A percentile compares a stretch with the other conserved stretches of the same genome.
These are phyloP conservation scores for Prosapia bicincta DNA, from an alignment of 2,888 invertebrate genomes.

Conservation along the genomic window DNA sequence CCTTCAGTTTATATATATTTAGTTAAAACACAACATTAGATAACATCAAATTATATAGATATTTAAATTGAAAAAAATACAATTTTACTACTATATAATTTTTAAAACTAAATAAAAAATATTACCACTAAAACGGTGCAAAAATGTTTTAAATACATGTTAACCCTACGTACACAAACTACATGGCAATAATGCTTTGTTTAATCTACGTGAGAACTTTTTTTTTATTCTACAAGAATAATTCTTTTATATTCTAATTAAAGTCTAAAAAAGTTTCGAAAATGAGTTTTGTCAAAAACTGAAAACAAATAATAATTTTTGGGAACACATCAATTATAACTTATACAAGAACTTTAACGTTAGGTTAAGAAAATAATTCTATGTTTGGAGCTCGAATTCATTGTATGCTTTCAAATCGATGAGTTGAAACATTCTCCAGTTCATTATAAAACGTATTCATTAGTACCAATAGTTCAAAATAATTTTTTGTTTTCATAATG, in stretches of 20 bases:
- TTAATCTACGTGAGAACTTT: too few relatives aligned
- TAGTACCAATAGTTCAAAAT: background rate
- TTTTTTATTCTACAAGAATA: background rate
- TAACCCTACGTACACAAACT: background rate
- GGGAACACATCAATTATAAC: background rate
- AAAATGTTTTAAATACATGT: background rate
- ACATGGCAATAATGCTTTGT: background rate
- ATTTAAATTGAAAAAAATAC: background rate
- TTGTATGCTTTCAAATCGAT: background rate
- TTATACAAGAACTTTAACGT: background rate
- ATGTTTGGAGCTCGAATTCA: background rate
- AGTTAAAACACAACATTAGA: background rate
- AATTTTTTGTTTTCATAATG: conserved; percentile 11
- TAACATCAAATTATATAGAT: background rate
- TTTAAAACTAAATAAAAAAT: background rate
- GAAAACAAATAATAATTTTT: background rate
- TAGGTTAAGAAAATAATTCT: background rate
- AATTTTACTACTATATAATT: background rate
- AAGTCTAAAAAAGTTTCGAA: background rate
- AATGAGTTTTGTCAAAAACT: background rate
- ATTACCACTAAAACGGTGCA: background rate
- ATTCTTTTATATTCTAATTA: background rate
- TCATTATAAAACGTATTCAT: background rate
- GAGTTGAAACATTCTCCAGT: background rate
- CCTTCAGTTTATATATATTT: background rate